Base-by-base conservation (phyloP, 2,888 invertebrate genomes). In the Mayetiola destructor region DNA sequence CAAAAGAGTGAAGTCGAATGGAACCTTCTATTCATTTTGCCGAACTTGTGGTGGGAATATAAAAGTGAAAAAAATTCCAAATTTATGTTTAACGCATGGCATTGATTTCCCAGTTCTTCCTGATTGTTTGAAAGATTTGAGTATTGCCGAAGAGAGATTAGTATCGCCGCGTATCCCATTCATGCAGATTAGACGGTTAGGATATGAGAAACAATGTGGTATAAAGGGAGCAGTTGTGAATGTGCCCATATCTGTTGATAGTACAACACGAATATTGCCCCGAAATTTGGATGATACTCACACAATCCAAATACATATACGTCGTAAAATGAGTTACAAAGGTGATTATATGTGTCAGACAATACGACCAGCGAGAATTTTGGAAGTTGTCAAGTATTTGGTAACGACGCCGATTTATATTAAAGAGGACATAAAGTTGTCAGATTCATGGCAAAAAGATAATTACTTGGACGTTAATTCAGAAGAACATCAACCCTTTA, bases 171-270 rank as follows among this genome's bases (percentile, higher is more conserved):
- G 62, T 39, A 59, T 59, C 59, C 37, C 56, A 42, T 62, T 63
- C 37, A 55, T 63, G 55, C 60, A 62, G 59, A 63, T 62, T 48
- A n/a, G n/a, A n/a, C 30, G 30, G 9, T 30, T 56, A 55, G 62
- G 63, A 55, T 59, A 60, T 55, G 62, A 61, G 56, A 60, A 27
- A 52, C 63, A 64, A 57, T 60, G 61, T 60, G 62, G 62, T 52
- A 39, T 63, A 14, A 56, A 54, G 56, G 64, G 62, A 9, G 10
- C 12, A 23, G 12, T 42, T 12, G 57, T 63, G 1, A 64, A 64
- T 55, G 60, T 64, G 14, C 61, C 63, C 27, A 59, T 62, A 16
- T 37, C 57, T 23, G 48, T 63, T 32, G 60, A 61, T 40, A 61
- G 32, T 32, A 61, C 58, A 39, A 59, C 61, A 6, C 39, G 55